phyloP scores from a whole-genome alignment of 2,113 vertebrate species.

The Turnix velox region DNA sequence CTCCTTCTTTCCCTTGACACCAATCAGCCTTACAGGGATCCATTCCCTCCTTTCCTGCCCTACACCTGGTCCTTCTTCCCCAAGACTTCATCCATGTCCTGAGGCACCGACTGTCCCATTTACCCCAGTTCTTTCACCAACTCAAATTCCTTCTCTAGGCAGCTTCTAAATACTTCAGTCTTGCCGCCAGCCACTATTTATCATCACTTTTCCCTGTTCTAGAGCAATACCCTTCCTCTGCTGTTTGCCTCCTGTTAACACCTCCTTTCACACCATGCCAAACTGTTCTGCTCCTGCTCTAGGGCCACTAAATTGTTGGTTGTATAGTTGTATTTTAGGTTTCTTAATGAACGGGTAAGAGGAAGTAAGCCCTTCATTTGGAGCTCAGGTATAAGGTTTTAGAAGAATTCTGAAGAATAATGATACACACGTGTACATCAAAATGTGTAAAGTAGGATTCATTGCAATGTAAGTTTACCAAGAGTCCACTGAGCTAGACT shows the following conservation, averaged over 20 bases:
- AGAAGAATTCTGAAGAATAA: background rate
- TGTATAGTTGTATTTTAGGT: background rate
- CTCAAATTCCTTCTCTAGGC: background rate
- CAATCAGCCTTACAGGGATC: background rate
- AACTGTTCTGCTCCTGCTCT: background rate
- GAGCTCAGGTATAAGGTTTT: background rate
- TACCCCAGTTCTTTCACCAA: background rate
- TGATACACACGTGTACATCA: background rate
- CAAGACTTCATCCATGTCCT: background rate
- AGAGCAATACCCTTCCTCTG: background rate
- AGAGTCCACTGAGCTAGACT: background rate
- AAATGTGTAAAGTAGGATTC: background rate
- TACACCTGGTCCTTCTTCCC: background rate
- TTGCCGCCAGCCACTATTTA: background rate
- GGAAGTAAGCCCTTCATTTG: background rate
- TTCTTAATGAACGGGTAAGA: background rate
- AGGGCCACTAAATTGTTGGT: background rate
- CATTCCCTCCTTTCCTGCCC: accelerated
- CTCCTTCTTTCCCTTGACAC: background rate
- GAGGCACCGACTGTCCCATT: background rate
- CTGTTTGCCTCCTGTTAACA: background rate
- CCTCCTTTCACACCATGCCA: background rate
- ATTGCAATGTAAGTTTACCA: background rate
- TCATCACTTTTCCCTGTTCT: background rate
- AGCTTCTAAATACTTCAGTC: background rate